Percentiles rank a stretch among this genome's conserved stretches.
These are phyloP conservation scores for Naja naja DNA, from an alignment of 2,113 vertebrate species.

Conservation along the genomic window DNA sequence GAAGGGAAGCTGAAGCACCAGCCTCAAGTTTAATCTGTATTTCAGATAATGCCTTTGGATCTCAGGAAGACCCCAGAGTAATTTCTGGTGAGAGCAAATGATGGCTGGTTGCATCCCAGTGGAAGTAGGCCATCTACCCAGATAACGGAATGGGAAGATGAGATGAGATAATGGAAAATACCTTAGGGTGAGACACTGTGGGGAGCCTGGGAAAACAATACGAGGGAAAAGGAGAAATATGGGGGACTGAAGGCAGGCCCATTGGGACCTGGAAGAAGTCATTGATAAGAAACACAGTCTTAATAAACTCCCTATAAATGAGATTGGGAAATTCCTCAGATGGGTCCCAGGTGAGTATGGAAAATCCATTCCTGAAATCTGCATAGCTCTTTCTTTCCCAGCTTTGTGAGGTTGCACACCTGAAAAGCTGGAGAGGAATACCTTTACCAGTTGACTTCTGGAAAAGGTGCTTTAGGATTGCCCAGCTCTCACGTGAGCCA, in stretches of 20 bases:
- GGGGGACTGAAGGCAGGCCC: background rate
- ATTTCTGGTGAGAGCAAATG: background rate
- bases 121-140: background rate
- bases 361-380: background rate
- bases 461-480: background rate
- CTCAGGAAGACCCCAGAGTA: background rate
- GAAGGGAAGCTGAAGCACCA: background rate
- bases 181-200: background rate
- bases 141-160: too few species aligned
- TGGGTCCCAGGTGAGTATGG: background rate
- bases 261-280: background rate
- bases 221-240: background rate
- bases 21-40: background rate
- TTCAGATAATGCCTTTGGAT: background rate
- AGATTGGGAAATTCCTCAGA: background rate
- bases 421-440: background rate
- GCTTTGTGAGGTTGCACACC: background rate
- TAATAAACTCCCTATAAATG: background rate
- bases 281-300: background rate
- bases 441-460: background rate
- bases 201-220: background rate
- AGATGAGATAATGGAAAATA: background rate
- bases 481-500: background rate
- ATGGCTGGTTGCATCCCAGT: background rate
- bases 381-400: background rate